Conservation (phyloP, 1,140 invertebrate species). For the Atta texana region DNA sequence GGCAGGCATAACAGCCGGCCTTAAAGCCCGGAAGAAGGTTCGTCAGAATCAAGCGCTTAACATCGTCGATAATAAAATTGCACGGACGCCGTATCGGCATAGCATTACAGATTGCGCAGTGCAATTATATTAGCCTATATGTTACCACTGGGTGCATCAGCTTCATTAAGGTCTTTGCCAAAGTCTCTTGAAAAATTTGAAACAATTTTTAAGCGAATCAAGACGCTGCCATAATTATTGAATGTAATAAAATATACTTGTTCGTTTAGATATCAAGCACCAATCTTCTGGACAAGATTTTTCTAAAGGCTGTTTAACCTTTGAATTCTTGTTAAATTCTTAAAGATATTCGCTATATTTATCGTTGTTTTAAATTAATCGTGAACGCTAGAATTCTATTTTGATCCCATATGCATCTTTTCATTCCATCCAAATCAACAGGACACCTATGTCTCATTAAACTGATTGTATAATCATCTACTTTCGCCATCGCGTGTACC, state of each 20-base stretch:
- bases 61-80: slow-evolving; percentile 72
- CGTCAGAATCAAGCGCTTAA: slow-evolving; percentile 64
- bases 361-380: slow-evolving; percentile 11
- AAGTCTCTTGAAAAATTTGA: background rate
- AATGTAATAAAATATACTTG: background rate
- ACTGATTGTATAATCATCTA: slow-evolving; percentile 81
- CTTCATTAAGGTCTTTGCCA: slow-evolving; percentile 62
- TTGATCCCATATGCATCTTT: background rate
- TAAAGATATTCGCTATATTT: background rate
- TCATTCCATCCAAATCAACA: slow-evolving; percentile 24
- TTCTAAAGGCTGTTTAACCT: background rate
- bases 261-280: background rate
- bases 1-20: slow-evolving; percentile 70
- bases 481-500: slow-evolving; percentile 79
- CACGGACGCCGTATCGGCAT: slow-evolving; percentile 50
- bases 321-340: background rate
- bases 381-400: background rate
- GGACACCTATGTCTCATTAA: slow-evolving; percentile 78
- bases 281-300: background rate
- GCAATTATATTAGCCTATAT: background rate
- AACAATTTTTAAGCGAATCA: background rate
- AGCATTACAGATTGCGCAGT: slow-evolving; percentile 27
- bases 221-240: background rate
- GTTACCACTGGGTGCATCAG: slow-evolving; percentile 41
- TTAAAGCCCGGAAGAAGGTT: slow-evolving; percentile 76